Base-by-base conservation (phyloP, 2,888 invertebrate genomes). In the Pseudococcus longispinus region DNA sequence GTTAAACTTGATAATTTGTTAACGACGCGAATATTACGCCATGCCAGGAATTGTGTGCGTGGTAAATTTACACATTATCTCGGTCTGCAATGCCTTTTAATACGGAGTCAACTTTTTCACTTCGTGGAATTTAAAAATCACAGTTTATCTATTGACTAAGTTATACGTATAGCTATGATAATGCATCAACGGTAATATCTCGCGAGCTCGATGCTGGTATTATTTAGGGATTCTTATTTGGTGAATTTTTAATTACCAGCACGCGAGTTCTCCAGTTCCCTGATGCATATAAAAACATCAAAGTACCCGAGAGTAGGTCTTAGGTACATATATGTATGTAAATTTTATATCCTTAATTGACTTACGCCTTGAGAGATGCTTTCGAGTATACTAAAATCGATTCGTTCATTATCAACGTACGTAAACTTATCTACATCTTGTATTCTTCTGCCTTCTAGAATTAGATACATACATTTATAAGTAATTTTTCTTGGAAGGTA, bases 1-100 rank as follows among this genome's bases (percentile, higher is more conserved):
- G 70, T 70, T 29, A 32, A 70, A 29, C 70, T 70, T 70, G 29
- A 29, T 70, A 70, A 70, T 70, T 70, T 70, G 70, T 70, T 70
- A 70, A 70, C 70, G 70, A 70, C 18, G 70, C 29, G 29, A 70
- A 70, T 70, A 29, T 70, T 29, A 26, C 15, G 65, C 26, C n/a
- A n/a, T 2, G 37, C 37, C n/a, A n/a, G n/a, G n/a, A n/a, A n/a
- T 55, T 55, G 15, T n/a, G 37, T 55, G 29, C 70, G 29, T 18
- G 26, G 65, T 26, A 65, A 65, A 65, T 65, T 11, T 65, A 65
- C 26, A 65, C 65, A 65, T 65, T 65, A 23, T 9, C 32, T 26
- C 1, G 23, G n/a, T 46, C 13, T 13, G 46, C 15, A 26, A 8
- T 8, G 37, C 37, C 8, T 32, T 65, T 23, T 65, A 8, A 20